Conservation (phyloP, 1,140 invertebrate genomes). For the Drosophila mojavensis region DNA sequence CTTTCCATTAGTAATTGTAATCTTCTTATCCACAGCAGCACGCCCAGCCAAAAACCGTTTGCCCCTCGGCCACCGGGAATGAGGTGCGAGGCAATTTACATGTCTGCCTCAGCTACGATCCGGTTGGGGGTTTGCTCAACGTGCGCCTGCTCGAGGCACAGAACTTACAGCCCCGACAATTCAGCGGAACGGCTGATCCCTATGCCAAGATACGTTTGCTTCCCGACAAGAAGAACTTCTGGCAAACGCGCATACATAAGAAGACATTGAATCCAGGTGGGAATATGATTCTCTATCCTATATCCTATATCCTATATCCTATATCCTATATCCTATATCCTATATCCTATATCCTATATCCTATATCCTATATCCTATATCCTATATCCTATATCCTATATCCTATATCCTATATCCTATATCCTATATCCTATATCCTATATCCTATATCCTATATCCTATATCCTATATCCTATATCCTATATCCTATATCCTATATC, state of each 20-base stretch:
- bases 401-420: no score
- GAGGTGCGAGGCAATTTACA: constrained; percentile 85
- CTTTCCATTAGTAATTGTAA: not conserved
- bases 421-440: no score
- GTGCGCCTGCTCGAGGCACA: constrained; percentile 86
- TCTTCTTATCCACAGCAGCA: constrained; percentile 45
- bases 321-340: no score
- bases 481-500: no score
- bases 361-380: no score
- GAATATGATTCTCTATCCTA: not conserved
- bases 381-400: no score
- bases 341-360: no score
- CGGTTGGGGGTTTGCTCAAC: constrained; percentile 84
- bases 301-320: no score
- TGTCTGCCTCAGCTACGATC: constrained; percentile 85
- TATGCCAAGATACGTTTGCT: constrained; percentile 86
- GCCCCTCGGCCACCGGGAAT: constrained; percentile 62
- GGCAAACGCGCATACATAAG: constrained; percentile 87
- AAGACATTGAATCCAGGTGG: constrained; percentile 87
- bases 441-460: no score
- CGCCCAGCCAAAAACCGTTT: constrained; percentile 63
- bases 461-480: no score
- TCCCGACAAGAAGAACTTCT: constrained; percentile 86
- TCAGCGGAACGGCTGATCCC: constrained; percentile 86
- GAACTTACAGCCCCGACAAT: constrained; percentile 86